Conservation (phyloP, 2,888 invertebrate genomes). For the Drosophila lutescens region DNA sequence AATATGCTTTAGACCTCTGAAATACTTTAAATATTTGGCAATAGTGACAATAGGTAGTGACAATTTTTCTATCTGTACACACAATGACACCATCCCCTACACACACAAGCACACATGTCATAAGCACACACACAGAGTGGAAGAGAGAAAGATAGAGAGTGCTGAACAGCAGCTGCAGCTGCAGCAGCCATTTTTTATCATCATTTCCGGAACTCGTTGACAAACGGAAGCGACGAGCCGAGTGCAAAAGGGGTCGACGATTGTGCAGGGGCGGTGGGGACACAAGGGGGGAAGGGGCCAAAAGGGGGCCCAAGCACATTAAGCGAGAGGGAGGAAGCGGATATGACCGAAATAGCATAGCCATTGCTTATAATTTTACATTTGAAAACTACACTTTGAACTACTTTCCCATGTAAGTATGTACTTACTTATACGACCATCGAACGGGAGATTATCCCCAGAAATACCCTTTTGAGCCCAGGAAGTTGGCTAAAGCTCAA, state of each 20-base stretch:
- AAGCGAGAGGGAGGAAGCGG: conserved; percentile 42
- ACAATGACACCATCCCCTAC: conserved; percentile 15
- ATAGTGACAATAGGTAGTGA: not conserved
- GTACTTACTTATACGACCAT: conserved; percentile 39
- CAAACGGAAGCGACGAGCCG: conserved; percentile 80
- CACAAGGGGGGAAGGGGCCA: not conserved
- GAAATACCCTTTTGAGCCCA: conserved; percentile 13
- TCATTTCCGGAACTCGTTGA: conserved; percentile 81
- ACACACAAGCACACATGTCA: conserved; percentile 37
- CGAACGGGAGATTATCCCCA: conserved; percentile 35
- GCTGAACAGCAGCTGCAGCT: conserved; percentile 48
- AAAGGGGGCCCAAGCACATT: conserved; percentile 9
- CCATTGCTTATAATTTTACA: conserved; percentile 74
- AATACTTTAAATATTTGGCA: too few relatives aligned
- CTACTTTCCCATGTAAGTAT: conserved; percentile 59
- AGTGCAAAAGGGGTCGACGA: conserved; percentile 40
- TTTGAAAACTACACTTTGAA: conserved; percentile 60
- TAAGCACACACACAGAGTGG: conserved; percentile 38
- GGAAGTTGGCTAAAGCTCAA: not conserved
- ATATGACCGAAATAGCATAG: conserved; percentile 75
- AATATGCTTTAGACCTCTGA: too few relatives aligned
- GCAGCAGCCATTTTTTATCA: conserved; percentile 80
- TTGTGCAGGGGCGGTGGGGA: conserved; percentile 2
- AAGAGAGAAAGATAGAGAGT: conserved; percentile 33
- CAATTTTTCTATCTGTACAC: conserved; percentile 9